phyloP scores from a whole-genome alignment of 2,888 invertebrate genomes.

The Pyrrhosoma nymphula region DNA sequence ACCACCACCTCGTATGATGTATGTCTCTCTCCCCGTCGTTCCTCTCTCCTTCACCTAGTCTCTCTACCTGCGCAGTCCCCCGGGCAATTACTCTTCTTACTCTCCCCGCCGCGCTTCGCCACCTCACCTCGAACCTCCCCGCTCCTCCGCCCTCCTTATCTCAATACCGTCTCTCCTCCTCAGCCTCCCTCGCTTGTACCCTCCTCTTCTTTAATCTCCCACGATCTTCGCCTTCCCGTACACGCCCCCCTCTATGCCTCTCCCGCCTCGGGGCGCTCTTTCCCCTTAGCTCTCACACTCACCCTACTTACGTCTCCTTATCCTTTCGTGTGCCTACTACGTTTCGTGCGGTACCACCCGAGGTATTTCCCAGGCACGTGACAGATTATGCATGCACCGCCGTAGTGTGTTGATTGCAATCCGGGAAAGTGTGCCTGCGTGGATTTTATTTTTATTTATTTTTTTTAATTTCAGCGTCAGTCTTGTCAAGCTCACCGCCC shows the following conservation, averaged over 20 bases:
- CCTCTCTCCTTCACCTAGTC: slow-evolving; percentile 31
- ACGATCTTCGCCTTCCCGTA: neutral
- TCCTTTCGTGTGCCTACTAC: neutral
- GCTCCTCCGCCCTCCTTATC: slow-evolving; percentile 7
- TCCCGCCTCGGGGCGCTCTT: neutral
- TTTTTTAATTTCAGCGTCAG: neutral
- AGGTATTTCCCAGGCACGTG: neutral
- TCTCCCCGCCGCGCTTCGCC: neutral
- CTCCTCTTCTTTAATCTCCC: neutral
- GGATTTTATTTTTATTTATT: neutral
- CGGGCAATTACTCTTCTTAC: slow-evolving; percentile 29
- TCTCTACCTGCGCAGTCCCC: slow-evolving; percentile 54
- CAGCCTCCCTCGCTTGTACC: neutral
- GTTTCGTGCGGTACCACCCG: neutral
- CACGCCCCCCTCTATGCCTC: neutral
- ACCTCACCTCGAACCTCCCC: neutral
- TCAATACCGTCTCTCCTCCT: neutral
- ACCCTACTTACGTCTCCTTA: slow-evolving; percentile 41
- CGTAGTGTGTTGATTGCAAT: neutral
- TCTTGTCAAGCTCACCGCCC: neutral
- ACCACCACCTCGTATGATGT: neutral
- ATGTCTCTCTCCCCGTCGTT: neutral
- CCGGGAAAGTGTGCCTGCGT: neutral
- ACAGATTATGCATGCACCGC: neutral
- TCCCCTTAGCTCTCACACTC: neutral